Evolutionary conservation across 2,888 invertebrate genomes (phyloP).

Genomic region (Ecliptopera silaceata): DNA sequence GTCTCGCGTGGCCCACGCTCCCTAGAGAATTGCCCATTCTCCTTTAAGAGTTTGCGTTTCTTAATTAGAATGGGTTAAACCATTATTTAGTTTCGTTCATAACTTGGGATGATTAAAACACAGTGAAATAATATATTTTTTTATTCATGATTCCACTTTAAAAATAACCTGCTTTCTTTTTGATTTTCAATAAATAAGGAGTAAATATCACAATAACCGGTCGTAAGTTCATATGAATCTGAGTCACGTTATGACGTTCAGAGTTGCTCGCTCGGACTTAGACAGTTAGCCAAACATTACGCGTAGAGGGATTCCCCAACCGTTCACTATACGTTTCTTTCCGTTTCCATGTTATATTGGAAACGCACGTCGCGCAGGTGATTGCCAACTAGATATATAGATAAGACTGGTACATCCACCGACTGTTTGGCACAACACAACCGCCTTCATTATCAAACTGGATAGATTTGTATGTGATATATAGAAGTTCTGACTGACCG

Average conservation of each 20-base stretch:
- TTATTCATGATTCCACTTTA: background rate
- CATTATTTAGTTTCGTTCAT: too few relatives aligned
- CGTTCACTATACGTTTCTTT: slow-evolving; percentile 25
- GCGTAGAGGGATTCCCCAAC: slow-evolving; percentile 34
- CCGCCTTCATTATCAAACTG: background rate
- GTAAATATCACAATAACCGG: background rate
- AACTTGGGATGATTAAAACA: too few relatives aligned
- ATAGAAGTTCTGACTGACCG: too few relatives aligned
- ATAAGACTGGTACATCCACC: slow-evolving; percentile 25
- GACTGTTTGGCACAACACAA: background rate
- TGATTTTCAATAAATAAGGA: background rate
- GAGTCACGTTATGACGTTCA: slow-evolving; percentile 20
- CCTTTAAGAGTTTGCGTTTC: too few relatives aligned
- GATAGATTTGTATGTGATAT: too few relatives aligned
- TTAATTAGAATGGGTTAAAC: too few relatives aligned
- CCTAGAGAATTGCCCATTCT: too few relatives aligned
- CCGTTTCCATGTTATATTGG: slow-evolving; percentile 25
- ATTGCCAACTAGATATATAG: background rate
- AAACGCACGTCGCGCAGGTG: slow-evolving; percentile 4
- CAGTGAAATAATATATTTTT: background rate
- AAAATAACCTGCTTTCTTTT: background rate
- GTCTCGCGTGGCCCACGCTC: too few relatives aligned
- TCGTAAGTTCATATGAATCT: slow-evolving; percentile 8
- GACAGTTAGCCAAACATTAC: slow-evolving; percentile 4
- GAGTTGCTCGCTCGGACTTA: background rate